A percentile compares a stretch with the other conserved stretches of the same genome.
Evolutionary conservation across 2,888 invertebrate species (phyloP).

Genomic region (Cepaea hortensis): DNA sequence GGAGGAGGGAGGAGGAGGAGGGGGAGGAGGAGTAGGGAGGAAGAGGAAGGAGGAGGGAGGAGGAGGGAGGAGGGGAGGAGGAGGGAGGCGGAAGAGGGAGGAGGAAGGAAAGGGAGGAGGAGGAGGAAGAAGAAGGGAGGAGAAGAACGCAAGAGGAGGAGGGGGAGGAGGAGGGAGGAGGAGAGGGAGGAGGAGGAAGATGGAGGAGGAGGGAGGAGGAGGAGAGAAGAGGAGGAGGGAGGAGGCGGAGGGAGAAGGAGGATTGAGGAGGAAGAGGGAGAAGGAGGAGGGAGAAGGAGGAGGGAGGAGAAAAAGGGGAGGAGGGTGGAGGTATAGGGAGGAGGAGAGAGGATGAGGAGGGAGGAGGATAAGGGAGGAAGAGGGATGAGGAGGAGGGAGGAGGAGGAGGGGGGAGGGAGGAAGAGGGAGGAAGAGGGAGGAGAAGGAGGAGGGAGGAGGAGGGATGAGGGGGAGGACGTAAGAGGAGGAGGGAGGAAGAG

Average conservation of each 20-base stretch:
- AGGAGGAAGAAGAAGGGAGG: conserved; percentile 8
- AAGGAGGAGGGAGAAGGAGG: not conserved
- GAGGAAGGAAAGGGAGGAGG: not conserved
- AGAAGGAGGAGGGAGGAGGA: not conserved
- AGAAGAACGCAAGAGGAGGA: not conserved
- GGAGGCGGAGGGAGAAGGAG: no score
- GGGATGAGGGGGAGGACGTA: no score
- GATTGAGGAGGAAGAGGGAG: not conserved
- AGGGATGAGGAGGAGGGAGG: no score
- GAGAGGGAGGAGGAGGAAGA: not conserved
- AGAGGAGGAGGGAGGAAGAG: no score
- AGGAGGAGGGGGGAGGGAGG: no score
- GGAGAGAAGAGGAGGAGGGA: not conserved
- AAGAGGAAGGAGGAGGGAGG: conserved; percentile 2
- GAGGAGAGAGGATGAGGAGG: no score
- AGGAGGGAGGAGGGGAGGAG: not conserved
- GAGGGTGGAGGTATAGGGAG: no score
- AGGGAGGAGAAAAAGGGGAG: not conserved
- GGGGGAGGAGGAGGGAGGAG: not conserved
- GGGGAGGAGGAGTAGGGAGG: not conserved
- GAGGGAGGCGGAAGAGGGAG: no score
- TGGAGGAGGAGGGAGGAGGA: not conserved
- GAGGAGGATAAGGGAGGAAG: no score
- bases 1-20: not conserved
- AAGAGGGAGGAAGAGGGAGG: no score